Evolutionary conservation across 2,113 vertebrate species (phyloP).

Genomic region (Puma concolor): DNA sequence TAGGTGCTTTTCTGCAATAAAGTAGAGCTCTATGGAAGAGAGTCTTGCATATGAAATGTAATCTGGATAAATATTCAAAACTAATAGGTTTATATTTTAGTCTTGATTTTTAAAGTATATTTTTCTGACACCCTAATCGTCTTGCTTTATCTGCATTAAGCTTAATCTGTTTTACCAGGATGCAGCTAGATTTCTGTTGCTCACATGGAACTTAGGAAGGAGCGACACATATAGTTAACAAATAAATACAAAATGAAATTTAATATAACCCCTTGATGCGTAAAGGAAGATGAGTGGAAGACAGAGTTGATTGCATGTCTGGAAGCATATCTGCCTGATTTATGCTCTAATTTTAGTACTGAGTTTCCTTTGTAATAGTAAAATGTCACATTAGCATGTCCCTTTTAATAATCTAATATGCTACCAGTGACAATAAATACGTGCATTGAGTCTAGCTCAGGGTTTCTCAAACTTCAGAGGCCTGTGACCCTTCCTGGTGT

Average conservation of each 20-base stretch:
- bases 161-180: slow-evolving; percentile 28
- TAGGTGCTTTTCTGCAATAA: neutral
- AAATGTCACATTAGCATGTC: slow-evolving; percentile 87
- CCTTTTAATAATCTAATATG: slow-evolving; percentile 61
- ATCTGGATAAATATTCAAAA: slow-evolving; percentile 60
- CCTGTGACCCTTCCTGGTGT: slow-evolving; percentile 20
- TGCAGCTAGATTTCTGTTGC: slow-evolving; percentile 18
- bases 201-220: slow-evolving; percentile 11
- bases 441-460: neutral
- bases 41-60: slow-evolving; percentile 6
- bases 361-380: slow-evolving; percentile 79
- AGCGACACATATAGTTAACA: slow-evolving; percentile 14
- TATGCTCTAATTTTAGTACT: slow-evolving; percentile 84
- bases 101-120: slow-evolving; percentile 72
- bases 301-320: slow-evolving; percentile 80
- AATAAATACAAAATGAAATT: slow-evolving; percentile 55
- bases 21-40: neutral
- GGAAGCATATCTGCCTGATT: slow-evolving; percentile 84
- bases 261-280: slow-evolving; percentile 43
- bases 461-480: slow-evolving; percentile 34
- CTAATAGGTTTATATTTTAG: slow-evolving; percentile 67
- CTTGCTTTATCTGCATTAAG: slow-evolving; percentile 53
- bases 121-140: slow-evolving; percentile 55
- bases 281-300: slow-evolving; percentile 77
- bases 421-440: slow-evolving; percentile 72